A percentile compares a stretch with the other conserved stretches of the same genome.
phyloP scores from a whole-genome alignment of 1,140 invertebrate genomes.

The Diorhabda carinulata region DNA sequence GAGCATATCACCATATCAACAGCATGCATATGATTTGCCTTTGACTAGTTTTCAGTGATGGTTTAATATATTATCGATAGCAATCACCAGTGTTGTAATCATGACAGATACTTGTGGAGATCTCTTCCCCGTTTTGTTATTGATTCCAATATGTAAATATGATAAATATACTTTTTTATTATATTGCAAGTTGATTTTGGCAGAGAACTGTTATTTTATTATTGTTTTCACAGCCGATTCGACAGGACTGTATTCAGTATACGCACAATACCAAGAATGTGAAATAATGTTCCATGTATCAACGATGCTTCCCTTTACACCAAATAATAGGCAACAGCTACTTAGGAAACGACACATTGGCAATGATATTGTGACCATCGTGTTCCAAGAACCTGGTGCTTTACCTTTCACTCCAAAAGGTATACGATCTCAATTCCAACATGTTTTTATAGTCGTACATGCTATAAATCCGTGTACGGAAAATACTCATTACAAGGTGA shows the following conservation, averaged over 20 bases:
- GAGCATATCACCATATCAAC: too few species aligned
- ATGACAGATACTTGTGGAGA: too few species aligned
- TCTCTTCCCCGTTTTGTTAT: too few species aligned
- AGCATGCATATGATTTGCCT: too few species aligned
- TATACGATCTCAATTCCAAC: constrained; percentile 94
- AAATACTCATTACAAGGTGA: constrained; percentile 78
- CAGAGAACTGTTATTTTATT: too few species aligned
- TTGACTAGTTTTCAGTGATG: too few species aligned
- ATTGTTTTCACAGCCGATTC: constrained; percentile 62
- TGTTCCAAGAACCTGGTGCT: constrained; percentile 94
- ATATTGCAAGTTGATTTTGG: too few species aligned
- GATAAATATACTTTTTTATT: too few species aligned
- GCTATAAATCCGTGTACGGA: constrained; percentile 89
- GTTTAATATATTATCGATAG: too few species aligned
- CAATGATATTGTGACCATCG: constrained; percentile 94
- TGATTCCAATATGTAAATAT: too few species aligned
- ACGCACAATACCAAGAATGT: constrained; percentile 76
- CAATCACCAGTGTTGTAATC: too few species aligned
- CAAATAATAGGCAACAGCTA: constrained; percentile 88
- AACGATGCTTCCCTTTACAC: constrained; percentile 87
- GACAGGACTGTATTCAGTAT: constrained; percentile 82
- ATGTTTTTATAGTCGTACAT: constrained; percentile 93
- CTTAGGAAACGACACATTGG: constrained; percentile 89
- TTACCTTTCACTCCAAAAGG: constrained; percentile 88
- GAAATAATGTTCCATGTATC: constrained; percentile 95